These are phyloP conservation scores for Cyclophora punctaria DNA, from an alignment of 2,888 invertebrate species.

Conservation along the genomic window DNA sequence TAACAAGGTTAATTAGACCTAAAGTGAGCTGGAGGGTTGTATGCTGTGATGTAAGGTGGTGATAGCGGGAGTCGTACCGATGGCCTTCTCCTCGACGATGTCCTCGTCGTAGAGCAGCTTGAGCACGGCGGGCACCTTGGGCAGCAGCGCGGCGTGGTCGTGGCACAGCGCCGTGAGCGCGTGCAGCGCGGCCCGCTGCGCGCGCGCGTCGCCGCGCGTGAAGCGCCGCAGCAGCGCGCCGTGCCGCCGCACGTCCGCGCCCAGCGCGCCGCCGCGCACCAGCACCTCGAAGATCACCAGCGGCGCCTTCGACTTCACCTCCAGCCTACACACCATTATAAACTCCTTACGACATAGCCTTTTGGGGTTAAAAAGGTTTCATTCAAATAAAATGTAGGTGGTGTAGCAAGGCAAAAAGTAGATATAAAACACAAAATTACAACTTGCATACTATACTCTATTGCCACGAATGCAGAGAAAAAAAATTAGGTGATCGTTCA, in stretches of 20 bases:
- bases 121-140: slow-evolving; percentile 90
- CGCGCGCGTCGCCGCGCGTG: slow-evolving; percentile 84
- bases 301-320: slow-evolving; percentile 95
- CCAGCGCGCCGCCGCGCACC: slow-evolving; percentile 79
- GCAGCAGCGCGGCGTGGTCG: slow-evolving; percentile 85
- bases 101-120: slow-evolving; percentile 96
- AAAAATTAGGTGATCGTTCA: too few relatives aligned
- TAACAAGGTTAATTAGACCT: too few relatives aligned
- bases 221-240: slow-evolving; percentile 87
- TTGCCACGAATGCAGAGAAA: too few relatives aligned
- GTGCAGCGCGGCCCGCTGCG: slow-evolving; percentile 93
- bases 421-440: too few relatives aligned
- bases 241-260: slow-evolving; percentile 83
- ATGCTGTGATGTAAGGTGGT: too few relatives aligned
- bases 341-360: too few relatives aligned
- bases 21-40: too few relatives aligned
- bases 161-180: slow-evolving; percentile 96
- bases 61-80: slow-evolving; percentile 77
- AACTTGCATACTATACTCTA: too few relatives aligned
- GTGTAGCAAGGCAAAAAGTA: too few relatives aligned
- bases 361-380: too few relatives aligned
- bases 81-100: slow-evolving; percentile 94
- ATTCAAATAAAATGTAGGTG: too few relatives aligned
- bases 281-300: slow-evolving; percentile 95
- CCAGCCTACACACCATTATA: slow-evolving; percentile 71